phyloP scores from a whole-genome alignment of 2,888 invertebrate genomes.

The Xylophagus ater region DNA sequence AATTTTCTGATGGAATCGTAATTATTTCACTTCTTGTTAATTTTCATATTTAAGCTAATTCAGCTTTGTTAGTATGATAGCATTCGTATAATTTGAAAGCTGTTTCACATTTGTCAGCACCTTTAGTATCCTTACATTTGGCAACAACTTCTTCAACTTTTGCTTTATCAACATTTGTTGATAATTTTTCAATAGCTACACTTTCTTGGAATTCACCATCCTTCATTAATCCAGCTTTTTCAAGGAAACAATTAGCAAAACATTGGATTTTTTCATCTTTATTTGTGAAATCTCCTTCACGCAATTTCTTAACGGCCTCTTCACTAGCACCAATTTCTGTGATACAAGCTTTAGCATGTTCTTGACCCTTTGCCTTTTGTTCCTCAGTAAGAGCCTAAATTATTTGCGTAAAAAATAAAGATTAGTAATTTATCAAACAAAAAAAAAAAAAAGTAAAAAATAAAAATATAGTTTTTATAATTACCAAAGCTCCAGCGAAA shows the following conservation, averaged over 20 bases:
- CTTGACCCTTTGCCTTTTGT: slow-evolving; percentile 24
- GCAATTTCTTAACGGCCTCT: slow-evolving; percentile 24
- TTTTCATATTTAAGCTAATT: not conserved
- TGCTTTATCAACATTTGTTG: slow-evolving; percentile 4
- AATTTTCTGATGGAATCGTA: too few species aligned
- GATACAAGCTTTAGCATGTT: slow-evolving; percentile 22
- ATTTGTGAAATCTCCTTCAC: slow-evolving; percentile 22
- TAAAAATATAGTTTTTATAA: not conserved
- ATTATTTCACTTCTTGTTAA: too few species aligned
- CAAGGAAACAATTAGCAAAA: slow-evolving; percentile 32
- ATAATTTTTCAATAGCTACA: slow-evolving; percentile 13
- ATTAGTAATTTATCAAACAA: too few species aligned
- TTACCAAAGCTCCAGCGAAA: slow-evolving; percentile 8
- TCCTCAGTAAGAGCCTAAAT: slow-evolving; percentile 22
- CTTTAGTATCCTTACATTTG: slow-evolving; percentile 12
- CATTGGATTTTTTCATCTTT: slow-evolving; percentile 25
- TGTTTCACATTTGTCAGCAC: slow-evolving; percentile 9
- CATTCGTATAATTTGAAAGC: slow-evolving; percentile 7
- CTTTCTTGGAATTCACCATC: slow-evolving; percentile 25
- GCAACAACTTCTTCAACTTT: slow-evolving; percentile 9
- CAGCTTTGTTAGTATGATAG: not conserved
- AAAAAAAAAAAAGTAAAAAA: too few species aligned
- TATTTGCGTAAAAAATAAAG: not conserved
- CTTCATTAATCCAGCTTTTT: slow-evolving; percentile 25
- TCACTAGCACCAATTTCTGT: slow-evolving; percentile 22